Evolutionary conservation across 1,140 invertebrate genomes (phyloP).

Genomic region (Chlorops oryzae): DNA sequence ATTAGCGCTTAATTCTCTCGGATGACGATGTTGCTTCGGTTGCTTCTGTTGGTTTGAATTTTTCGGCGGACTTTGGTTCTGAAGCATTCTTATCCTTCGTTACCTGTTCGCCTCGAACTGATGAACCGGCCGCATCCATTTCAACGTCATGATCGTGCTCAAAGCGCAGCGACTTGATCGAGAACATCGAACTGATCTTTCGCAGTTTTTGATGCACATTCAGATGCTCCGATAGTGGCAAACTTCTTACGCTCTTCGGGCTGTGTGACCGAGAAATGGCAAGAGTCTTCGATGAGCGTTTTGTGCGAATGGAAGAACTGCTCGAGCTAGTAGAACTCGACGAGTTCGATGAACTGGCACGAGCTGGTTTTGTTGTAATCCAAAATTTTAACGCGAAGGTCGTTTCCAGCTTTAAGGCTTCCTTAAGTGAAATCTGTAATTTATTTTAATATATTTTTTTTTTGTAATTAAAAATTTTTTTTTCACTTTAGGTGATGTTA

Average conservation of each 20-base stretch:
- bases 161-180: slow-evolving; percentile 25
- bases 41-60: too few relatives aligned
- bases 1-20: too few relatives aligned
- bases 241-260: slow-evolving; percentile 32
- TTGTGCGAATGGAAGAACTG: slow-evolving; percentile 29
- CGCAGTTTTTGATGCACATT: slow-evolving; percentile 31
- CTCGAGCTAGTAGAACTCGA: slow-evolving; percentile 24
- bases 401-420: slow-evolving; percentile 53
- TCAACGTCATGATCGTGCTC: background rate
- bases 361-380: slow-evolving; percentile 42
- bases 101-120: too few relatives aligned
- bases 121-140: too few relatives aligned
- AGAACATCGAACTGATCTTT: slow-evolving; percentile 43
- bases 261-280: slow-evolving; percentile 22
- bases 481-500: slow-evolving; percentile 13
- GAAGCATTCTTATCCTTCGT: background rate
- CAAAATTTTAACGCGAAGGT: slow-evolving; percentile 55
- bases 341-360: slow-evolving; percentile 14
- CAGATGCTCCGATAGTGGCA: slow-evolving; percentile 16
- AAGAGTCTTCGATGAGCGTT: slow-evolving; percentile 30
- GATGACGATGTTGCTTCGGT: too few relatives aligned
- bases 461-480: too few relatives aligned
- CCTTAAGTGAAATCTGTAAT: slow-evolving; percentile 51
- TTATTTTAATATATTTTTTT: background rate
- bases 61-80: too few relatives aligned